Percentiles rank a stretch among this genome's conserved stretches.
phyloP scores from a whole-genome alignment of 2,888 invertebrate species.

The Hypolimnas misippus region DNA sequence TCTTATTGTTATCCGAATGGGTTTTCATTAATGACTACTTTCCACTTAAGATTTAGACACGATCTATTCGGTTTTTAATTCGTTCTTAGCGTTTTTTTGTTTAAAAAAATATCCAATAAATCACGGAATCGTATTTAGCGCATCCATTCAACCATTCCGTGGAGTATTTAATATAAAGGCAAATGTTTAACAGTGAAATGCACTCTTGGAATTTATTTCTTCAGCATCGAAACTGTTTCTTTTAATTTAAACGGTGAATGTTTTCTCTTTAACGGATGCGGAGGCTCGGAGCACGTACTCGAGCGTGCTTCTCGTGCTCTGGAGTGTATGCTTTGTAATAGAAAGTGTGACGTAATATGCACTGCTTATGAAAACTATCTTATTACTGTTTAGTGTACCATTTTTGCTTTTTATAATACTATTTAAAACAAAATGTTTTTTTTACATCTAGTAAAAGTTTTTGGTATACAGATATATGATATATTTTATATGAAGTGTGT shows the following conservation, averaged over 20 bases:
- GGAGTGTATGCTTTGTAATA: too few species aligned
- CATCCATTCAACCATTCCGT: not conserved
- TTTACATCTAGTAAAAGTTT: too few species aligned
- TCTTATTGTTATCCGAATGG: too few species aligned
- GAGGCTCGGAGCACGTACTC: not conserved
- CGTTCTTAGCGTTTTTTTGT: not conserved
- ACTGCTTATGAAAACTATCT: too few species aligned
- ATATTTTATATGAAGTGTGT: too few species aligned
- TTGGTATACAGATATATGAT: too few species aligned
- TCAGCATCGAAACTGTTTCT: not conserved
- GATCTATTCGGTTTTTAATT: not conserved
- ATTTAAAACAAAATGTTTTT: too few species aligned
- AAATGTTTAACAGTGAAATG: conserved; percentile 4
- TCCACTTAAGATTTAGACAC: not conserved
- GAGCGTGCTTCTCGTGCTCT: not conserved
- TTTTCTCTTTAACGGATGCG: not conserved
- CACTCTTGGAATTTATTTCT: conserved; percentile 4
- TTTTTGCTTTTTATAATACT: too few species aligned
- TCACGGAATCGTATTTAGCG: not conserved
- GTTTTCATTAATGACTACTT: not conserved
- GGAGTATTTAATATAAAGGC: conserved; percentile 7
- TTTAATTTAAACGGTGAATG: not conserved
- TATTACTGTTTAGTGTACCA: too few species aligned
- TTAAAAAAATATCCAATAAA: conserved; percentile 1
- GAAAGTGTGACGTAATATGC: too few species aligned